Evolutionary conservation across 1,140 invertebrate species (phyloP).

Genomic region (Trachelipus rathkii): DNA sequence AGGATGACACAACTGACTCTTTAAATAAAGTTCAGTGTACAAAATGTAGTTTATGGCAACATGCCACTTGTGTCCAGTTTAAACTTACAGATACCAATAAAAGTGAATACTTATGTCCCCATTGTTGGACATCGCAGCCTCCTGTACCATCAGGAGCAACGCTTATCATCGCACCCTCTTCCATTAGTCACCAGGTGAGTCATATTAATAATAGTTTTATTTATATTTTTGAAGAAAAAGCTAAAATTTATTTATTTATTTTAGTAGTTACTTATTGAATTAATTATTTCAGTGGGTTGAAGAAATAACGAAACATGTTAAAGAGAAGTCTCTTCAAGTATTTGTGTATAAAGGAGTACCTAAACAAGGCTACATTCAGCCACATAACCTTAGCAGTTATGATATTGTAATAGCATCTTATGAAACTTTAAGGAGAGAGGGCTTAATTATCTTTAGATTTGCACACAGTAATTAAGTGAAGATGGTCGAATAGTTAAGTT

Average conservation of each 20-base stretch:
- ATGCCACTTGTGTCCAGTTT: too few species aligned
- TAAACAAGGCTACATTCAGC: slow-evolving; percentile 62
- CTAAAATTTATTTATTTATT: neutral
- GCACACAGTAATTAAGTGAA: too few species aligned
- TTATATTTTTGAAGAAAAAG: neutral
- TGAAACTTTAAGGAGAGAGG: slow-evolving; percentile 59
- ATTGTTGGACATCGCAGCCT: too few species aligned
- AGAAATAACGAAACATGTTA: slow-evolving; percentile 67
- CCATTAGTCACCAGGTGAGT: slow-evolving; percentile 56
- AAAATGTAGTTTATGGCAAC: too few species aligned
- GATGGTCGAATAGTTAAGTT: too few species aligned
- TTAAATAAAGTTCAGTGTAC: too few species aligned
- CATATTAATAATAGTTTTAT: too few species aligned
- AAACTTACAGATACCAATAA: too few species aligned
- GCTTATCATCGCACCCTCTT: slow-evolving; percentile 67
- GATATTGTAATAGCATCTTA: slow-evolving; percentile 75
- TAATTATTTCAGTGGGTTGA: slow-evolving; percentile 65
- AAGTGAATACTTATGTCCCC: too few species aligned
- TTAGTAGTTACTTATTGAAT: neutral
- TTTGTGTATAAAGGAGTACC: slow-evolving; percentile 52
- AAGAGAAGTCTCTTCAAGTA: slow-evolving; percentile 53
- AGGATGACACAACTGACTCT: too few species aligned
- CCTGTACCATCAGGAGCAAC: slow-evolving; percentile 60
- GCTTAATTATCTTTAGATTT: too few species aligned
- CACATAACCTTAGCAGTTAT: slow-evolving; percentile 60